Percentiles rank a stretch among this genome's conserved stretches.
Conservation (phyloP, 2,113 vertebrate genomes). For the Sialia sialis region DNA sequence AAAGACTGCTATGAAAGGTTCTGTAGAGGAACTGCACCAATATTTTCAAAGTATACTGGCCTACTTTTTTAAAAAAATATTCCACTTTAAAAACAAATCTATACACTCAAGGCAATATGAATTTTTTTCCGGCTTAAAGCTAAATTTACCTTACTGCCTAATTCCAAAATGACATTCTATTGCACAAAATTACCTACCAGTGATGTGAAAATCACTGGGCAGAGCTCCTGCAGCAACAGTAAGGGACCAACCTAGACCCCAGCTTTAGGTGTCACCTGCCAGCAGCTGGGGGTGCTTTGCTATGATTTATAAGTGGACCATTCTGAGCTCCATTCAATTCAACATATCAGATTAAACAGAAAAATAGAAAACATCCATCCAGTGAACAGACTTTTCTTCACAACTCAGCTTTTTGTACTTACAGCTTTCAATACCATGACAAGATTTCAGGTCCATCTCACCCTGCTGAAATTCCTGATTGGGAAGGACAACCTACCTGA, state of each 20-base stretch:
- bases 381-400: background rate
- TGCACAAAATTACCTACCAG: background rate
- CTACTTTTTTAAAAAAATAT: background rate
- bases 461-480: background rate
- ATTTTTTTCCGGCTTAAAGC: background rate
- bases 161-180: background rate
- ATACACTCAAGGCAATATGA: background rate
- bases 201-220: background rate
- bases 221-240: background rate
- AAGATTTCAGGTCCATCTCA: background rate
- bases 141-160: background rate
- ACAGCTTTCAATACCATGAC: background rate
- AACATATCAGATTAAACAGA: background rate
- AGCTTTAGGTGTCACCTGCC: background rate
- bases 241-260: background rate
- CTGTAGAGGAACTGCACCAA: background rate
- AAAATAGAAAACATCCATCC: background rate
- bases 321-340: background rate
- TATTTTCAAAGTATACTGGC: background rate
- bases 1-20: background rate
- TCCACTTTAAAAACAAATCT: background rate
- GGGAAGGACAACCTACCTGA: background rate
- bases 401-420: background rate
- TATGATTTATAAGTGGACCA: background rate
- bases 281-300: background rate